phyloP scores from a whole-genome alignment of 2,888 invertebrate species.

The Drosophila seclusa region DNA sequence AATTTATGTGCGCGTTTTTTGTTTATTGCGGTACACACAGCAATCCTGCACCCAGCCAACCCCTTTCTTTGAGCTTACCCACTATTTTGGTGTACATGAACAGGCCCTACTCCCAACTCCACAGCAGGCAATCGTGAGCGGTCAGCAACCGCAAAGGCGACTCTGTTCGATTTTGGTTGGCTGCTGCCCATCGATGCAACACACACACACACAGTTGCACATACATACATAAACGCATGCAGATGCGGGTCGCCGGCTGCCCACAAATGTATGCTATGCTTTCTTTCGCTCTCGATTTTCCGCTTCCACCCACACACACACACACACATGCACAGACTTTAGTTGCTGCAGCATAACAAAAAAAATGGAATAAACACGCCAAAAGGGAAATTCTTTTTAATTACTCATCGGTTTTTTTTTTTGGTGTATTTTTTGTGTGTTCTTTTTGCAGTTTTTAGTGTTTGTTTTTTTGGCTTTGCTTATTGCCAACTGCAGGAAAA shows the following conservation, averaged over 20 bases:
- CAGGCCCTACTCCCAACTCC: background rate
- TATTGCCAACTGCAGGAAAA: slow-evolving; percentile 48
- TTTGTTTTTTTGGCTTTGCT: slow-evolving; percentile 14
- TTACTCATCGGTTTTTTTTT: slow-evolving; percentile 51
- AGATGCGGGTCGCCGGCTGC: slow-evolving; percentile 48
- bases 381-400: slow-evolving; percentile 62
- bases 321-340: slow-evolving; percentile 1
- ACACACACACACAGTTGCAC: slow-evolving; percentile 14
- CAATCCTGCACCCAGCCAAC: background rate
- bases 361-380: slow-evolving; percentile 13
- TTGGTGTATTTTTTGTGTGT: slow-evolving; percentile 3
- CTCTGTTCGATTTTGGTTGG: slow-evolving; percentile 77
- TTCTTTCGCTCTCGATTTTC: slow-evolving; percentile 37
- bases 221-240: slow-evolving; percentile 45
- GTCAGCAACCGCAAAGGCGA: slow-evolving; percentile 46
- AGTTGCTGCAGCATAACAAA: slow-evolving; percentile 1
- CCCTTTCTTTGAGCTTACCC: background rate
- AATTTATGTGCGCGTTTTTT: slow-evolving; percentile 71
- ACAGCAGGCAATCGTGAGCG: slow-evolving; percentile 31
- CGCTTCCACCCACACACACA: slow-evolving; percentile 25
- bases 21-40: slow-evolving; percentile 65
- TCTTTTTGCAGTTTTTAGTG: background rate
- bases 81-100: slow-evolving; percentile 27
- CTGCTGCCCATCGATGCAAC: slow-evolving; percentile 63
- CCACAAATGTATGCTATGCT: slow-evolving; percentile 67